Conservation (phyloP, 2,113 vertebrate genomes). For the Marmota flaviventris region DNA sequence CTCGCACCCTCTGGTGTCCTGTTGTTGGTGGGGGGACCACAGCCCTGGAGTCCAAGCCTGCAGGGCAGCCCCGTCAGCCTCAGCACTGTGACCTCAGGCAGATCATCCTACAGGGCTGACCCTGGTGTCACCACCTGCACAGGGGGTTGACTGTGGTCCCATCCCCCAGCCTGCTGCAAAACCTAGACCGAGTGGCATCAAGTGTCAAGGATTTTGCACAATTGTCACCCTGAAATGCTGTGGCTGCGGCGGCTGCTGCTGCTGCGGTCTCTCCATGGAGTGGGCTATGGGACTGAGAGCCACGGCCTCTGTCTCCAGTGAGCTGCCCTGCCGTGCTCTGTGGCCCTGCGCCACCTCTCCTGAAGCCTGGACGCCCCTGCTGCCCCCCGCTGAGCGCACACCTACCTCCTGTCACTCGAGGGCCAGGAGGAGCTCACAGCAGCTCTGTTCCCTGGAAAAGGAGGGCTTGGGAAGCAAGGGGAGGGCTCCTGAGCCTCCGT, state of each 20-base stretch:
- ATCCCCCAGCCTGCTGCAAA: neutral
- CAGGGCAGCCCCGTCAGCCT: accelerated
- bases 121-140: neutral
- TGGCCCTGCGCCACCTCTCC: neutral
- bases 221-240: accelerated
- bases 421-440: accelerated
- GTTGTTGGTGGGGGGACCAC: accelerated
- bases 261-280: neutral
- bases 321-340: too few species aligned
- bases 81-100: accelerated
- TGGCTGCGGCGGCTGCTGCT: accelerated
- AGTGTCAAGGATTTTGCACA: neutral
- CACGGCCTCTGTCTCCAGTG: neutral
- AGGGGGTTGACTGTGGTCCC: neutral
- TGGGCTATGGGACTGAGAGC: accelerated
- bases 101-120: accelerated
- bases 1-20: accelerated
- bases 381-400: neutral
- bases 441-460: neutral
- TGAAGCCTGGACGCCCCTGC: accelerated
- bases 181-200: accelerated
- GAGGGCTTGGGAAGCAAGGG: accelerated
- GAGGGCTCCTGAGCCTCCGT: neutral
- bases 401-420: accelerated
- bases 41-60: accelerated